Conservation (phyloP, 2,888 invertebrate genomes). For the Hecatera dysodea region DNA sequence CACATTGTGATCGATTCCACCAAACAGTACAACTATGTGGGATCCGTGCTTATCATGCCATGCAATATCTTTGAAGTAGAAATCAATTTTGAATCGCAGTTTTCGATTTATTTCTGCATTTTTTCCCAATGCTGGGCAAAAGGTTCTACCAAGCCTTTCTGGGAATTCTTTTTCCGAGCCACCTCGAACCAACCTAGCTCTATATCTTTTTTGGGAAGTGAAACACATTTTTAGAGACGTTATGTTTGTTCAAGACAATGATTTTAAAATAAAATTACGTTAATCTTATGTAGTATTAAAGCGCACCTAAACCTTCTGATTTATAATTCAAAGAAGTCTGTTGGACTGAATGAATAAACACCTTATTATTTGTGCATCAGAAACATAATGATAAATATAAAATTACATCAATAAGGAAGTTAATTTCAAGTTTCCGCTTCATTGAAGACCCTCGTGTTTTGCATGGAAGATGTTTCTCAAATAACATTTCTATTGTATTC, state of each 20-base stretch:
- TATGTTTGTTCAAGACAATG: too few relatives aligned
- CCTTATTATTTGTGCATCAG: neutral
- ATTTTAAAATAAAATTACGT: too few relatives aligned
- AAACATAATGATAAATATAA: neutral
- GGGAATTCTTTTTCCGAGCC: too few relatives aligned
- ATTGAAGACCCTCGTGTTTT: neutral
- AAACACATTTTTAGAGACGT: too few relatives aligned
- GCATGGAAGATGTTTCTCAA: neutral
- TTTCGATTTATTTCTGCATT: too few relatives aligned
- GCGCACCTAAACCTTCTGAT: too few relatives aligned
- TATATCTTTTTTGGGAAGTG: neutral
- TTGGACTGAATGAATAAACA: neutral
- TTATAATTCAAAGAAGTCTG: too few relatives aligned
- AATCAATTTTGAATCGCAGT: too few relatives aligned
- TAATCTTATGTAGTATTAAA: too few relatives aligned
- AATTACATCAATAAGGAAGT: neutral
- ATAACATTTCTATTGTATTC: neutral
- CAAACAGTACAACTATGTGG: neutral
- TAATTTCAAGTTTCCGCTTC: slow-evolving; percentile 3
- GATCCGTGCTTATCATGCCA: neutral
- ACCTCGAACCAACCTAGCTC: neutral
- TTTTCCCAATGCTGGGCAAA: too few relatives aligned
- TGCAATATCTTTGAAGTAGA: too few relatives aligned
- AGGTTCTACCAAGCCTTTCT: too few relatives aligned
- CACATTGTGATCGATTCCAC: neutral